Evolutionary conservation across 92 coral and sea anemone species (phyloP), one percentile per base, ranked within the genome.

Genomic region (Bergia sp.): DNA sequence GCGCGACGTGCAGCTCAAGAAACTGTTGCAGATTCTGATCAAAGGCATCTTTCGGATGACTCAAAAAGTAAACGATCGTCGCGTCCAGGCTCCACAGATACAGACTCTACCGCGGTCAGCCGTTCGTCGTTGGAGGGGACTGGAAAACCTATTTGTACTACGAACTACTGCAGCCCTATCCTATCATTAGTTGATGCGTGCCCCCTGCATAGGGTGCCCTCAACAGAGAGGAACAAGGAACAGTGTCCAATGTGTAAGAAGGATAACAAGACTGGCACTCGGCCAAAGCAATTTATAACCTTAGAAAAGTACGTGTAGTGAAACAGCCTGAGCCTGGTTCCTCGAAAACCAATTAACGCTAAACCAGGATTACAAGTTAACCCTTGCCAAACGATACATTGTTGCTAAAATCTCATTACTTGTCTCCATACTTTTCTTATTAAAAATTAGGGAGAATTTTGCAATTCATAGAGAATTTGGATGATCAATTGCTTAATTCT

Each of bases 101-200:
- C 65, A 47, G 87, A 84, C 37, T 71, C 79, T 4, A 69, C 76
- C 11, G 85, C 88, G 15, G 80, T 86, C 53, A 90, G 91, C 18
- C 88, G 92, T 12, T 77, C 88, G 71, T 83, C 86, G 2, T 91
- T 89, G 7, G 83, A 82, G 37, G 94, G 91, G 66, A 43, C 89
- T 37, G 86, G 82, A 39, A 91, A 93, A 47, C 77, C 89, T 37
- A 87, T 94, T 80, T 93, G 96, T n/a, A 91, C 90, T 91, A 90
- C 91, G 78, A 92, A 91, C 45, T 95, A 90, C 89, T 95, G 98
- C 88, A 95, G 98, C 72, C 98, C 98, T 9, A 95, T 95, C 45
- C 86, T 95, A 78, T 93, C 96, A 15, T 82, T 93, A n/a, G 96
- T 95, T 45, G 96, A 93, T 45, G 86, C 90, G 42, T 93, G 98